Evolutionary conservation across 2,797 vertebrate genomes (phyloP), one percentile per base, ranked within the genome.

Genomic region (Xerus rutilus): DNA sequence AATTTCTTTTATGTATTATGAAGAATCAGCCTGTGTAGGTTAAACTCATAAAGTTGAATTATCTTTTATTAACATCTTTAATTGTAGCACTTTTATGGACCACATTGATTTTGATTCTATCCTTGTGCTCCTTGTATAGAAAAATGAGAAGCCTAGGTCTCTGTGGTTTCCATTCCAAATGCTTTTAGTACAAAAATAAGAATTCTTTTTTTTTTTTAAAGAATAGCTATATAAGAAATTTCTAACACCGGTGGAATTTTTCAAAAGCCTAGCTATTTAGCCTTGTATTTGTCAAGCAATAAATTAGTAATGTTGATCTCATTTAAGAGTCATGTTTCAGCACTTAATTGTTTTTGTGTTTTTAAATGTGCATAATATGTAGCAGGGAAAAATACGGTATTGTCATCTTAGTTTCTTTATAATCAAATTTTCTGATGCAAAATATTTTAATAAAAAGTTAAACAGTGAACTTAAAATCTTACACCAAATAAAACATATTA

Each of bases 11-110:
- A 73, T 89, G 91, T 72, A 76, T n/a, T 73, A 45, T 59, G 77
- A 73, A 83, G 39, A 23, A 54, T 18, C 35, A 30, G 39, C 49
- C 12, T 72, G 6, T 35, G 70, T 72, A 65, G 70, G 32, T 82
- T 85, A 91, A 74, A 43, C 62, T 45, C 21, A 49, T 79, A 81
- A 93, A 85, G 52, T 81, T 62, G 93, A 91, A 93, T 82, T 28
- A 79, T 30, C 45, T 70, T 85, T 82, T 72, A 85, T 92, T 93
- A 54, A 52, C 32, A 49, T 45, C 57, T 70, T 82, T 69, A 45
- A 59, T n/a, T 57, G 74, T 65, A 52, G 20, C 47, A 73, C 69
- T 74, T 93, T 93, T 57, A 76, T 91, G 45, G 67, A 59, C 25
- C 18, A 11, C 20, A 25, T 62, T 70, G 47, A 91, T 79, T 69